Evolutionary conservation across 2,113 vertebrate genomes (phyloP), one percentile per base, ranked within the genome.

Genomic region (Ctenodactylus gundi): DNA sequence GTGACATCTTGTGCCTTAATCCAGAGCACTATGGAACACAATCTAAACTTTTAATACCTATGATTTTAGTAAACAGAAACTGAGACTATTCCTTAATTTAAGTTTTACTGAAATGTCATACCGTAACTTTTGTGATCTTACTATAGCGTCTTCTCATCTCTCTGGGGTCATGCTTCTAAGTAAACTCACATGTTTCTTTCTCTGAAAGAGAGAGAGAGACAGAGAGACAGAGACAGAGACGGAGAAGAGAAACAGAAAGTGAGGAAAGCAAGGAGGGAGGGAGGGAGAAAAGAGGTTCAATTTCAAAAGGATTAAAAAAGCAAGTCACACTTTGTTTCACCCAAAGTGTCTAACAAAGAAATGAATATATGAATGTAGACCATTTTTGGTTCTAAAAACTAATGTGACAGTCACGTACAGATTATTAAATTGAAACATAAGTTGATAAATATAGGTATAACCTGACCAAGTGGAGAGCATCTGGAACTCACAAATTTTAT

Each of bases 221-320:
- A 49, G 5, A 44, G 4, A 3, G 0, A 51, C 5, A 6, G 13
- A 41, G 7, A 21, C 1, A 20, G 6, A 20, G 3, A 29, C 9
- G 12, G 27, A 4, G 8, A 44, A 4, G 20, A 3, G 3, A 6
- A 29, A 29, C 18, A 21, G 29, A 17, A 8, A 20, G 1, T 9
- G 0, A 39, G 6, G 20, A 2, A 31, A 2, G 11, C 31, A 39
- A 6, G 46, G 1, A 4, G 31, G 23, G 55, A 20, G 14, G 27
- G 10, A 15, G 5, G 3, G 20, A 12, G 62, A 1, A 41, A 7
- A 15, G 20, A 23, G 4, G 25, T 29, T 76, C 12, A 87, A 39
- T 15, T 65, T 90, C 51, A 68, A n/a, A 51, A 21, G 13, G 27
- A 85, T 4, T n/a, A 21, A 46, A 21, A 46, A 88, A 88, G 27